A percentile compares a stretch with the other conserved stretches of the same genome.
Evolutionary conservation across 2,797 vertebrate species (phyloP).

Genomic region (Tenualosa ilisha): DNA sequence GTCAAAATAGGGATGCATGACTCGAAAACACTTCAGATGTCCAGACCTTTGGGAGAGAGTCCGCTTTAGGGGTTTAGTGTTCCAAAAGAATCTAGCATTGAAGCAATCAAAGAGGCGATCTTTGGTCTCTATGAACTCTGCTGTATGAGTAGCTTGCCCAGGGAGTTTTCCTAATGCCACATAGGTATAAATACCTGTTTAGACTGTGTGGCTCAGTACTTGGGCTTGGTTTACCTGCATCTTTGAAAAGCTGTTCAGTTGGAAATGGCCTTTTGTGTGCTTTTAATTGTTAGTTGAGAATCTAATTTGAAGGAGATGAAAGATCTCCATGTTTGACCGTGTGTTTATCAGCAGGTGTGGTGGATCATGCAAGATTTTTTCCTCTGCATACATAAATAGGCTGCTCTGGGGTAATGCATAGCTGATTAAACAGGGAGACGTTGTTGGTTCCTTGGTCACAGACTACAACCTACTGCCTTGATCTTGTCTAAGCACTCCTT

Average conservation of each 20-base stretch:
- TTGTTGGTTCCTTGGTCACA: not conserved
- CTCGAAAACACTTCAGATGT: not conserved
- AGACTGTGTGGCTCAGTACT: not conserved
- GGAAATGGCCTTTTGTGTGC: not conserved
- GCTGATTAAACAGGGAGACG: not conserved
- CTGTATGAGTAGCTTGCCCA: not conserved
- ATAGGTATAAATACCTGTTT: not conserved
- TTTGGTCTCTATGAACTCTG: not conserved
- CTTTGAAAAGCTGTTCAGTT: not conserved
- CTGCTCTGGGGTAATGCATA: not conserved
- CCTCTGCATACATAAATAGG: not conserved
- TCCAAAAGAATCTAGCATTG: not conserved
- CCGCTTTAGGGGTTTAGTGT: not conserved
- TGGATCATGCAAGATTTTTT: not conserved
- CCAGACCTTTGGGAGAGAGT: not conserved
- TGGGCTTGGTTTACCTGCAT: not conserved
- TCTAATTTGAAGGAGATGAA: not conserved
- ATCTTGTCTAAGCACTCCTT: too few relatives aligned
- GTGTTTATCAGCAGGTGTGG: not conserved
- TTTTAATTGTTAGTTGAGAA: not conserved
- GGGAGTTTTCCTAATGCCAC: not conserved
- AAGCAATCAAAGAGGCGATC: not conserved
- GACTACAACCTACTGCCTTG: not conserved
- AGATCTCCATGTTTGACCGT: not conserved
- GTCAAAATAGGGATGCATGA: not conserved